A percentile compares a stretch with the other conserved stretches of the same genome.
These are phyloP conservation scores for Triplophysa siluroides DNA, from an alignment of 2,113 vertebrate species.

Conservation along the genomic window DNA sequence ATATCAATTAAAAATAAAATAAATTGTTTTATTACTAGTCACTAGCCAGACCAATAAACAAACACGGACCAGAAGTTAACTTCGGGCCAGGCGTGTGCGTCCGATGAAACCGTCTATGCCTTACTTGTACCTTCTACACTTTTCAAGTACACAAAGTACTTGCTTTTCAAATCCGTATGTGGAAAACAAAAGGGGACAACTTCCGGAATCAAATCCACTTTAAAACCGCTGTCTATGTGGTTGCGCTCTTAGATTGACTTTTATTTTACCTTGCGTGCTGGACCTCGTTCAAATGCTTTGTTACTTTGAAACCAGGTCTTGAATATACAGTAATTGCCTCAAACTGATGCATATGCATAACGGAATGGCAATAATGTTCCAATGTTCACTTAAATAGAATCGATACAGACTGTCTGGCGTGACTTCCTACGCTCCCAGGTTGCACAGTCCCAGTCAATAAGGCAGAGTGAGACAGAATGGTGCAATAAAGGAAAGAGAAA, in stretches of 20 bases:
- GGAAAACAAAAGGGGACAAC: too few relatives aligned
- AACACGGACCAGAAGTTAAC: too few relatives aligned
- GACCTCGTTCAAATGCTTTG: neutral
- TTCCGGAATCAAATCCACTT: too few relatives aligned
- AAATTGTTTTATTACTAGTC: too few relatives aligned
- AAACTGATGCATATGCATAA: constrained; percentile 40
- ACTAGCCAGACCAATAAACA: too few relatives aligned
- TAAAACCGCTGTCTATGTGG: too few relatives aligned
- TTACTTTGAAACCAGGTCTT: constrained; percentile 26
- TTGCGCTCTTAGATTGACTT: neutral
- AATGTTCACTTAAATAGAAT: constrained; percentile 37
- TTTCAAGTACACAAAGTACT: too few relatives aligned
- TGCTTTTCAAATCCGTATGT: too few relatives aligned
- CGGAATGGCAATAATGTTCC: constrained; percentile 39
- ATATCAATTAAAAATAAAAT: too few relatives aligned
- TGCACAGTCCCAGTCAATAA: neutral
- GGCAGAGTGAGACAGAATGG: neutral
- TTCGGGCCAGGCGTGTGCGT: too few relatives aligned
- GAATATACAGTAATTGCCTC: constrained; percentile 28
- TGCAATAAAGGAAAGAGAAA: constrained; percentile 2
- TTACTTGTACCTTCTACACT: too few relatives aligned
- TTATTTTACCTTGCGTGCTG: neutral
- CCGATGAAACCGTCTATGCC: too few relatives aligned
- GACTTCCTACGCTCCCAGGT: constrained; percentile 2
- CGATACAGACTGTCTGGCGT: neutral